Percentiles rank a stretch among this genome's conserved stretches.
Conservation (phyloP, 2,888 invertebrate genomes). For the Myopa tessellatipennis region DNA sequence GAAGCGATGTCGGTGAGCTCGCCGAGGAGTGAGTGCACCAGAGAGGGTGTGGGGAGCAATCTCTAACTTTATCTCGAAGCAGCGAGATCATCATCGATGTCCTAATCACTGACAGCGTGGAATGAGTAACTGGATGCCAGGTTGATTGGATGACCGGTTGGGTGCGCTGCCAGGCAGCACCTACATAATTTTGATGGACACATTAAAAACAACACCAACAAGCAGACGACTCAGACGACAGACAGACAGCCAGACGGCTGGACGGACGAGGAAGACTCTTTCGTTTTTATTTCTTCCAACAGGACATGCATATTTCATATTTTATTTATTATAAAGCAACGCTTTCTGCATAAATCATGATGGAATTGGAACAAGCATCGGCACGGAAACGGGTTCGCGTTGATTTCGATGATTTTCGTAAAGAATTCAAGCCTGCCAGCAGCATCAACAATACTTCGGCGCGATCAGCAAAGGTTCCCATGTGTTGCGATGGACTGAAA, state of each 20-base stretch:
- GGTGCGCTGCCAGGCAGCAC: slow-evolving; percentile 48
- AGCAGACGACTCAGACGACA: neutral
- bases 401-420: slow-evolving; percentile 26
- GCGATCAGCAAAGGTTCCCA: slow-evolving; percentile 53
- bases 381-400: slow-evolving; percentile 22
- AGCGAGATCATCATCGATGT: slow-evolving; percentile 24
- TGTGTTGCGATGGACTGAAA: slow-evolving; percentile 45
- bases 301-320: slow-evolving; percentile 59
- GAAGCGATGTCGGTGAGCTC: slow-evolving; percentile 31
- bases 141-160: slow-evolving; percentile 1
- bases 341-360: slow-evolving; percentile 63
- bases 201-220: slow-evolving; percentile 61
- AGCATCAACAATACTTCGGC: slow-evolving; percentile 48
- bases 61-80: neutral
- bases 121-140: slow-evolving; percentile 22
- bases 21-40: neutral
- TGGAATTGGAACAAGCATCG: slow-evolving; percentile 58
- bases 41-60: neutral
- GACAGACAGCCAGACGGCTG: neutral
- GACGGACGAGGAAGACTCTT: slow-evolving; percentile 17
- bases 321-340: slow-evolving; percentile 64
- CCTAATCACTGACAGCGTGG: slow-evolving; percentile 31
- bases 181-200: slow-evolving; percentile 63
- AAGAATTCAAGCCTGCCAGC: slow-evolving; percentile 46
- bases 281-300: slow-evolving; percentile 41